A percentile compares a stretch with the other conserved stretches of the same genome.
Evolutionary conservation across 2,888 invertebrate genomes (phyloP).

Genomic region (Mesochorus sp.): DNA sequence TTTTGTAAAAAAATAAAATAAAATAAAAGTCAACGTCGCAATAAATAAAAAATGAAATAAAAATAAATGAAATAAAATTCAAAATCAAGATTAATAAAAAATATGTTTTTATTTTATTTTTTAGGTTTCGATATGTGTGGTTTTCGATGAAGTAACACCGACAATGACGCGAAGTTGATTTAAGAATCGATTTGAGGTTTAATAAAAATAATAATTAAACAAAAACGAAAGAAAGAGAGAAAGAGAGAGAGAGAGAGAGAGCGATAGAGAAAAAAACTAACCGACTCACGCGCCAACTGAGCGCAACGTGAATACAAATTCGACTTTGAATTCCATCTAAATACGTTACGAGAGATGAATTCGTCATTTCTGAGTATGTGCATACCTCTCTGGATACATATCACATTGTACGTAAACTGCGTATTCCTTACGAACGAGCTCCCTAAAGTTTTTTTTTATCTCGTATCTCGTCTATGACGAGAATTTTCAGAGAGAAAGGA

Average conservation of each 20-base stretch:
- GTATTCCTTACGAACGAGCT: too few species aligned
- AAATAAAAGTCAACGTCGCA: background rate
- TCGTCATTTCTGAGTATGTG: slow-evolving; percentile 9
- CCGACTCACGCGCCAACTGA: slow-evolving; percentile 28
- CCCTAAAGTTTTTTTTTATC: too few species aligned
- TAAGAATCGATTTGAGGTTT: background rate
- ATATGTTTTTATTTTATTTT: background rate
- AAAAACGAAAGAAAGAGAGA: too few species aligned
- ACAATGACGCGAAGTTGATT: slow-evolving; percentile 42
- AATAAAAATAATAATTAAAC: too few species aligned
- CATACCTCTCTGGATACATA: too few species aligned
- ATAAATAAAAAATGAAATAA: background rate
- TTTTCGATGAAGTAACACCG: too few species aligned
- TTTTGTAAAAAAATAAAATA: background rate
- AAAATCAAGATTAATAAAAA: too few species aligned
- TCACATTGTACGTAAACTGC: too few species aligned
- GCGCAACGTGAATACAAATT: slow-evolving; percentile 52
- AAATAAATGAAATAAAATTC: too few species aligned
- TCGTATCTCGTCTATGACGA: background rate
- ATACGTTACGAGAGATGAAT: slow-evolving; percentile 14
- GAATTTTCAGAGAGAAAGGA: slow-evolving; percentile 52
- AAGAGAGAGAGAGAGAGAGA: too few species aligned
- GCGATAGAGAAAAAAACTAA: slow-evolving; percentile 16
- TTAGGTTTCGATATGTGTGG: too few species aligned
- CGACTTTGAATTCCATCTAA: slow-evolving; percentile 44